Evolutionary conservation across 2,797 vertebrate genomes (phyloP).

Genomic region (Melanotaenia maccullochi): DNA sequence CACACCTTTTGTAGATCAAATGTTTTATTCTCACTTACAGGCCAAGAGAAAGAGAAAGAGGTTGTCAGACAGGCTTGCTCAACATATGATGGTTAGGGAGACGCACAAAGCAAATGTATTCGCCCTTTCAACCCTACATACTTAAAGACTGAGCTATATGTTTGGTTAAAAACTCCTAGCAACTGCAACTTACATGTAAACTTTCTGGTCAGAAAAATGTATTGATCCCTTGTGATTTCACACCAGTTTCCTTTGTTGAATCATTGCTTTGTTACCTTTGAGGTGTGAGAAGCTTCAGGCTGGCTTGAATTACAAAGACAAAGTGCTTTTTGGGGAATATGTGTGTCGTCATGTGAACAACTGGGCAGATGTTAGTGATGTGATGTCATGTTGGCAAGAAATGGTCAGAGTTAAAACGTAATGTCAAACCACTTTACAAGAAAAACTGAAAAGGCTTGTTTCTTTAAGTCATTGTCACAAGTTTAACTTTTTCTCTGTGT

Average conservation of each 20-base stretch:
- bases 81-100: background rate
- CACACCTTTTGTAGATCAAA: conserved; percentile 73
- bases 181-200: background rate
- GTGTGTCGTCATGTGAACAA: conserved; percentile 21
- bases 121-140: background rate
- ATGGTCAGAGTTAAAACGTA: background rate
- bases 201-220: background rate
- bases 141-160: background rate
- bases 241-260: conserved; percentile 27
- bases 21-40: conserved; percentile 47
- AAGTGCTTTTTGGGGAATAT: conserved; percentile 1
- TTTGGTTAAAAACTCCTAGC: background rate
- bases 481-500: background rate
- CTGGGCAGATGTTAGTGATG: background rate
- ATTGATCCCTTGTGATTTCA: conserved; percentile 1
- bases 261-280: conserved; percentile 19
- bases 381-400: conserved; percentile 8
- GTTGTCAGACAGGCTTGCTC: background rate
- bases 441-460: background rate
- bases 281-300: background rate
- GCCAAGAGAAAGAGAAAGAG: conserved; percentile 2
- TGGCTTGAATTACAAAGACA: background rate
- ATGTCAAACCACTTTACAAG: background rate
- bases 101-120: background rate
- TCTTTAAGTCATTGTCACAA: background rate